phyloP scores from a whole-genome alignment of 1,140 invertebrate species.

The Geopemphigus sp. region DNA sequence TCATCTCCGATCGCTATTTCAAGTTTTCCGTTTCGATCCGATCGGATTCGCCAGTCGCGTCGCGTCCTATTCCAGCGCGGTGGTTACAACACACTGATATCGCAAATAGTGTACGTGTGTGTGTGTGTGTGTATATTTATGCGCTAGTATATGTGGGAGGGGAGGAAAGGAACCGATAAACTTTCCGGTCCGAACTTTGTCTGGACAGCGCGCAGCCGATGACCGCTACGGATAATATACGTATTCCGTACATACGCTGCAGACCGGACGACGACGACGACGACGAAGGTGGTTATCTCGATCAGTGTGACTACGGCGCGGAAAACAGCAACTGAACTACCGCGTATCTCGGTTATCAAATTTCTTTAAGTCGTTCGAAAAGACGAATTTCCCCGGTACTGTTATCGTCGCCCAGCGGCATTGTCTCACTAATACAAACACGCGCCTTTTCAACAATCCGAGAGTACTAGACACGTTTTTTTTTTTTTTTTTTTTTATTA shows the following conservation, averaged over 20 bases:
- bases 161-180: slow-evolving; percentile 6
- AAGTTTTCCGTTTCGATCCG: slow-evolving; percentile 17
- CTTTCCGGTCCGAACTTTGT: slow-evolving; percentile 31
- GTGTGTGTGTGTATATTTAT: neutral
- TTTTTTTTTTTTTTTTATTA: too few species aligned
- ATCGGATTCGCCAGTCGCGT: neutral
- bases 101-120: neutral
- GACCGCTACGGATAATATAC: neutral
- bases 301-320: too few species aligned
- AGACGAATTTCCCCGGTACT: neutral
- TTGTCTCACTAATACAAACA: too few species aligned
- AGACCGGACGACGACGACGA: neutral
- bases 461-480: too few species aligned
- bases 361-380: neutral
- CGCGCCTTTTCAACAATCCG: too few species aligned
- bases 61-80: too few species aligned
- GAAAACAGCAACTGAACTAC: too few species aligned
- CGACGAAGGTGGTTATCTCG: neutral
- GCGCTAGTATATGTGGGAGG: neutral
- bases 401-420: neutral
- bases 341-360: slow-evolving; percentile 3
- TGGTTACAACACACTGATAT: too few species aligned
- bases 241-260: neutral
- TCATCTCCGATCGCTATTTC: neutral
- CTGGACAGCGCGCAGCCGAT: slow-evolving; percentile 20